Percentiles rank a stretch among this genome's conserved stretches.
Conservation (phyloP, 2,113 vertebrate genomes). For the Elephas maximus region DNA sequence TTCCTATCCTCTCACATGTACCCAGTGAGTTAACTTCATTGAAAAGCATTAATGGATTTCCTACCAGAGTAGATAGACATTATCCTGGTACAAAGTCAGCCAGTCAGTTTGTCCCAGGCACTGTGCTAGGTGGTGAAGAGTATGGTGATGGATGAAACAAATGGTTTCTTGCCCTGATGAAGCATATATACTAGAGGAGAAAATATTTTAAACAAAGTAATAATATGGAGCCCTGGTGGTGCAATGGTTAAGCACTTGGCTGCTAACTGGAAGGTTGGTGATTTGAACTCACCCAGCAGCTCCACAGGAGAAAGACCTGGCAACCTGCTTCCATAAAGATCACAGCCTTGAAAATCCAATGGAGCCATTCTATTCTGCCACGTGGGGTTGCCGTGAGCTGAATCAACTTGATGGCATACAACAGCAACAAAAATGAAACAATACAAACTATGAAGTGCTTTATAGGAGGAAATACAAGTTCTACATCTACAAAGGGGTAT, state of each 20-base stretch:
- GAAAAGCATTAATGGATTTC: constrained; percentile 35
- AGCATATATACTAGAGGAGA: background rate
- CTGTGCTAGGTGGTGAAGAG: background rate
- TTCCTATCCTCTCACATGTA: background rate
- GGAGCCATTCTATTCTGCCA: background rate
- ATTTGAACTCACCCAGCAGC: background rate
- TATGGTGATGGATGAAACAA: background rate
- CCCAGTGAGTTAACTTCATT: constrained; percentile 22
- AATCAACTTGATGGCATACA: background rate
- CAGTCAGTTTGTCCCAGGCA: background rate
- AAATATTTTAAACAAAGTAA: constrained; percentile 41
- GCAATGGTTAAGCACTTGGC: background rate
- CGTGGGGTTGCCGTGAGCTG: background rate
- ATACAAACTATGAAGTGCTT: background rate
- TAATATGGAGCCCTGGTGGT: background rate
- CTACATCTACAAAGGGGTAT: background rate
- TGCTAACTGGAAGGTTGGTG: background rate
- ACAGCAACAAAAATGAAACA: too few species aligned
- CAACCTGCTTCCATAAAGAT: background rate
- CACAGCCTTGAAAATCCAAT: background rate
- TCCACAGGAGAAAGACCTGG: background rate
- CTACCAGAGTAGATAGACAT: background rate
- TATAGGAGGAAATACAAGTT: background rate
- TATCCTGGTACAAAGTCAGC: constrained; percentile 3
- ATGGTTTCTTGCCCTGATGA: background rate